These are phyloP conservation scores for Brachionichthys hirsutus DNA, from an alignment of 2,113 vertebrate species.

Conservation along the genomic window DNA sequence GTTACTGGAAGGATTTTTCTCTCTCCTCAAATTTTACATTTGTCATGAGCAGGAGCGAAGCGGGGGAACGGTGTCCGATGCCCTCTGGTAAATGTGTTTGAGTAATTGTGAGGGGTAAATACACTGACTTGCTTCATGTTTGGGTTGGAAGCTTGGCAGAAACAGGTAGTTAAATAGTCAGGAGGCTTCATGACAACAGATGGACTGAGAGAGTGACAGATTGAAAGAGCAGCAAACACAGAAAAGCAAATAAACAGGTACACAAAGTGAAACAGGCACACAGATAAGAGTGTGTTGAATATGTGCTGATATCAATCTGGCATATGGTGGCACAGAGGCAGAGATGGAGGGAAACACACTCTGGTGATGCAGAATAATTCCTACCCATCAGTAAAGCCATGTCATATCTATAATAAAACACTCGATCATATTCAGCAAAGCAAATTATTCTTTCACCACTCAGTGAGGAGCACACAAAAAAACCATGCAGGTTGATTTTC, in stretches of 20 bases:
- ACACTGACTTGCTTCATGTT: conserved; percentile 27
- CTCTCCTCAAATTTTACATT: conserved; percentile 19
- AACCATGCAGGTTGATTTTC: too few relatives aligned
- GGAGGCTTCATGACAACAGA: conserved; percentile 42
- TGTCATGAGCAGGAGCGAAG: conserved; percentile 41
- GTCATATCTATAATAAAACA: conserved; percentile 7
- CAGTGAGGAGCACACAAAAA: not conserved
- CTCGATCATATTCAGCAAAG: conserved; percentile 31
- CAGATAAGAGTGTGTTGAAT: conserved; percentile 30
- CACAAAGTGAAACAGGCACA: conserved; percentile 31
- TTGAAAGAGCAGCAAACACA: conserved; percentile 6
- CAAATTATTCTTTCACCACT: conserved; percentile 17
- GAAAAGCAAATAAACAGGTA: conserved; percentile 44
- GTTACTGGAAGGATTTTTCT: conserved; percentile 41
- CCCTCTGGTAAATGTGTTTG: conserved; percentile 9
- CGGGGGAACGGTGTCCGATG: conserved; percentile 30
- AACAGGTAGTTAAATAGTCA: conserved; percentile 22
- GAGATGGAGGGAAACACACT: conserved; percentile 32
- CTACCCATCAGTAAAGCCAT: conserved; percentile 10
- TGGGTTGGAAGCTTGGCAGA: conserved; percentile 17
- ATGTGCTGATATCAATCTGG: conserved; percentile 42
- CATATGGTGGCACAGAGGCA: conserved; percentile 35
- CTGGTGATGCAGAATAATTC: not conserved
- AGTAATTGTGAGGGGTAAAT: conserved; percentile 2
- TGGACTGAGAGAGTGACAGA: conserved; percentile 34